Evolutionary conservation across 30 jellyfish, hydroid and myxozoan species (phyloP).

Genomic region (Turritopsis dohrnii): DNA sequence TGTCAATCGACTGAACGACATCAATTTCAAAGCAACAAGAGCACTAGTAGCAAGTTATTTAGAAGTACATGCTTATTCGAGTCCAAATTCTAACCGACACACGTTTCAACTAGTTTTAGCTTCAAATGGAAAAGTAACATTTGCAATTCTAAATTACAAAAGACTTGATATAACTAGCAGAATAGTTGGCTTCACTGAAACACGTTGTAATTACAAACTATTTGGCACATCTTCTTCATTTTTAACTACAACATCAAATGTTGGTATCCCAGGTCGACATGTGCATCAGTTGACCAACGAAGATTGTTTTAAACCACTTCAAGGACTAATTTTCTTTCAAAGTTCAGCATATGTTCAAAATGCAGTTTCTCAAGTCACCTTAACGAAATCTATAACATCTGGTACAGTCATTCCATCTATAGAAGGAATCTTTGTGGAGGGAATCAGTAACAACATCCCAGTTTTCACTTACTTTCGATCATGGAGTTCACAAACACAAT

Average conservation of each 20-base stretch:
- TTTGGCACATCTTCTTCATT: not conserved
- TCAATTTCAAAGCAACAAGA: not conserved
- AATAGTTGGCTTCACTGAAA: not conserved
- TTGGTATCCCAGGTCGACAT: slow-evolving; percentile 2
- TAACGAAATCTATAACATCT: not conserved
- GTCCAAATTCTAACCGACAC: not conserved
- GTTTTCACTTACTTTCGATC: not conserved
- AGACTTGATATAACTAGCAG: not conserved
- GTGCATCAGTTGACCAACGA: not conserved
- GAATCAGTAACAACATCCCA: not conserved
- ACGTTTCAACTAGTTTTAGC: slow-evolving; percentile 1
- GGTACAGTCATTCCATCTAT: not conserved
- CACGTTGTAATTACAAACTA: not conserved
- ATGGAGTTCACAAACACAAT: not conserved
- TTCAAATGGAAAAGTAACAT: not conserved
- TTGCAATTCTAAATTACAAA: not conserved
- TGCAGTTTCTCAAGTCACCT: not conserved
- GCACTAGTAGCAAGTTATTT: not conserved
- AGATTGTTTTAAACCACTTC: slow-evolving; percentile 3
- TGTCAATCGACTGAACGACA: not conserved
- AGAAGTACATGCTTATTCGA: not conserved
- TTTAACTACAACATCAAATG: not conserved
- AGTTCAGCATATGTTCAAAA: not conserved
- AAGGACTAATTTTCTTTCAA: not conserved
- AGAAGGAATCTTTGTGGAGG: not conserved